Base-by-base conservation (phyloP, 2,888 invertebrate species). In the Maniola hyperantus region DNA sequence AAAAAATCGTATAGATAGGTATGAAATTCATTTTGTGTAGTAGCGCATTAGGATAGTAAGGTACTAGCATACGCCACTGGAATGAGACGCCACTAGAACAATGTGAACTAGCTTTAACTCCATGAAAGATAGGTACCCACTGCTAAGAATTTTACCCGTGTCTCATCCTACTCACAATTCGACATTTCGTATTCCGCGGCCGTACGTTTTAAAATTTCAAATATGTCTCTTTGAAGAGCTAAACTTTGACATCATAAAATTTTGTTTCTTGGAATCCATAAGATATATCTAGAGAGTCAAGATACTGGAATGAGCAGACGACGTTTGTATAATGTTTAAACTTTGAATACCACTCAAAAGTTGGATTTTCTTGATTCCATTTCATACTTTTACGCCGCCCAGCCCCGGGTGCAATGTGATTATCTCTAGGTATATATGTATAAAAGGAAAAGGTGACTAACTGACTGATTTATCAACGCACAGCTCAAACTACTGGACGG, bases 151-250 rank as follows among this genome's bases (percentile, higher is more conserved):
- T 13, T 13, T 15, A 11, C 13, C n/a, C n/a, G 34, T 11, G 55
- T 39, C 20, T 57, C 57, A 6, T 42, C 18, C 57, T 20, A 13
- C 42, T 57, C 42, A 39, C 42, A 57, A 57, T 57, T 57, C 57
- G 57, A 57, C 42, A 42, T 20, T 42, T 42, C 20, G 6, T 57
- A 57, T 57, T 57, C 42, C 39, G 39, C 55, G 18, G 18, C 18
- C 39, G 55, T 57, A 39, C 55, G 18, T 57, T 57, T 57, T 57
- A 57, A 57, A 57, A 18, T 57, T 57, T 18, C 15, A 55, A 55
- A 13, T 57, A 57, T 57, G 57, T 57, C 42, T 42, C 39, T 57
- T 57, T 57, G 42, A 57, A 39, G 20, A 39, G 57, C 8, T 20
- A 57, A 39, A 54, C 34, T 54, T 57, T 20, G 13, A 42, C 20